Conservation (phyloP, 2,113 vertebrate species). For the Clupea harengus region DNA sequence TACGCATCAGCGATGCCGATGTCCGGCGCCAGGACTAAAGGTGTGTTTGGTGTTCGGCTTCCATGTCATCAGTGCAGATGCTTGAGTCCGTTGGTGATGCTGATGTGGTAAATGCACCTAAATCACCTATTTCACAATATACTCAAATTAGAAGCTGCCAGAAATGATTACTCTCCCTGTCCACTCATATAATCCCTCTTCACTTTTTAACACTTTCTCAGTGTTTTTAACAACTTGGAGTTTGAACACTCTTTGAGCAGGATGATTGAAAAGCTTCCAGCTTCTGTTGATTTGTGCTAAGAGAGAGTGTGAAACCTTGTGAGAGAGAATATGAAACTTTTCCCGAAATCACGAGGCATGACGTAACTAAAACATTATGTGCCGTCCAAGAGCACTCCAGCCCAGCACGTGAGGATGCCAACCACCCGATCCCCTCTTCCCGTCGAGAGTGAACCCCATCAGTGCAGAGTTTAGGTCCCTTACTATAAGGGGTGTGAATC, state of each 20-base stretch:
- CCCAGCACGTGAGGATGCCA: background rate
- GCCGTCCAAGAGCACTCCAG: background rate
- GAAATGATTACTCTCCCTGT: background rate
- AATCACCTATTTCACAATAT: background rate
- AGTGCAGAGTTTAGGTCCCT: background rate
- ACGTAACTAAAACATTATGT: background rate
- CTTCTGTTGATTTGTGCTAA: background rate
- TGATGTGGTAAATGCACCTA: background rate
- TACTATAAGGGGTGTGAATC: background rate
- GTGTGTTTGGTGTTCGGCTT: background rate
- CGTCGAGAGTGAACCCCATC: background rate
- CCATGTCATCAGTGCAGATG: conserved; percentile 11
- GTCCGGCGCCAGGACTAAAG: conserved; percentile 11
- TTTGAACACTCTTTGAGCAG: background rate
- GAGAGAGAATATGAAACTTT: background rate
- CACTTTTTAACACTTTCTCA: background rate
- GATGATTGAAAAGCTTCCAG: background rate
- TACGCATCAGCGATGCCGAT: background rate
- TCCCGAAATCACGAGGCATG: background rate
- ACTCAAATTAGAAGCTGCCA: background rate
- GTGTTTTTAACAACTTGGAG: background rate
- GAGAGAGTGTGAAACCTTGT: background rate
- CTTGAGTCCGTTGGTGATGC: background rate
- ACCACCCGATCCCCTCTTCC: background rate
- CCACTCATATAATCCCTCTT: background rate